phyloP scores from a whole-genome alignment of 2,888 invertebrate genomes.

The Pseudanteris insignis region DNA sequence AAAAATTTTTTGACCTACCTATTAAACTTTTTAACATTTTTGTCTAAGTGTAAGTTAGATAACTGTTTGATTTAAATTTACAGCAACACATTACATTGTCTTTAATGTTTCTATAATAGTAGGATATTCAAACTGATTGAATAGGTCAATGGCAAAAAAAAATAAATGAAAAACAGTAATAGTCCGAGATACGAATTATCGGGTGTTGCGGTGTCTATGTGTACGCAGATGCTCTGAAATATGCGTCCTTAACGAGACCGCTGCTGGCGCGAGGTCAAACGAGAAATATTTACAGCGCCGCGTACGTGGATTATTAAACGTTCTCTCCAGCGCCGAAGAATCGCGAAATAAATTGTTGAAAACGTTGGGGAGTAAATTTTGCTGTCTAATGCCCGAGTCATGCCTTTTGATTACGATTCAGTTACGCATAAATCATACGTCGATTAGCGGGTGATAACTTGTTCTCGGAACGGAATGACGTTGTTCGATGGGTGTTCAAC shows the following conservation, averaged over 20 bases:
- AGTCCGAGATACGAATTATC: slow-evolving; percentile 31
- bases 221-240: slow-evolving; percentile 44
- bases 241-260: slow-evolving; percentile 46
- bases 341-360: slow-evolving; percentile 29
- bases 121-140: slow-evolving; percentile 11
- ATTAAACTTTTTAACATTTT: too few species aligned
- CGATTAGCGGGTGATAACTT: slow-evolving; percentile 27
- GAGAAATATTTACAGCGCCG: slow-evolving; percentile 42
- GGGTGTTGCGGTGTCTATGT: slow-evolving; percentile 23
- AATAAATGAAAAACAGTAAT: too few species aligned
- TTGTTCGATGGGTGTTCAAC: too few species aligned
- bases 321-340: slow-evolving; percentile 15
- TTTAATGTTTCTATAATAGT: background rate
- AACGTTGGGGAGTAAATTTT: slow-evolving; percentile 32
- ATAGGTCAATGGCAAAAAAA: slow-evolving; percentile 38
- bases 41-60: too few species aligned
- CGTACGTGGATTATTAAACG: slow-evolving; percentile 14
- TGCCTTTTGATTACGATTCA: slow-evolving; percentile 31
- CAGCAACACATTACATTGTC: background rate
- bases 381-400: slow-evolving; percentile 36
- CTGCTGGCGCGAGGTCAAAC: slow-evolving; percentile 44
- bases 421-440: slow-evolving; percentile 26
- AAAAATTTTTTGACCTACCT: too few species aligned
- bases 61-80: slow-evolving; percentile 20
- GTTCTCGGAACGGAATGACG: slow-evolving; percentile 16